phyloP scores from a whole-genome alignment of 2,888 invertebrate species.

The Diloba caeruleocephala region DNA sequence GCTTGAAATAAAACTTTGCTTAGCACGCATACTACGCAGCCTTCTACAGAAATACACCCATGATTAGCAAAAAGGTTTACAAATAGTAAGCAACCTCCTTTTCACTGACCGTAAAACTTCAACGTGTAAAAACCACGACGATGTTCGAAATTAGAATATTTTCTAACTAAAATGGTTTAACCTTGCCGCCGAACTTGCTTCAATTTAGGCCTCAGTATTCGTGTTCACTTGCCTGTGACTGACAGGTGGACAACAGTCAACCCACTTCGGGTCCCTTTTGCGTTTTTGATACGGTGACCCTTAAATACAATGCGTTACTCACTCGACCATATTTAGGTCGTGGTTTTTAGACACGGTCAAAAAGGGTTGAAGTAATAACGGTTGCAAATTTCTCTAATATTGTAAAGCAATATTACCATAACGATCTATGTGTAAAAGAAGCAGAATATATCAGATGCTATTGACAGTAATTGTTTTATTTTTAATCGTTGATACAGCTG shows the following conservation, averaged over 20 bases:
- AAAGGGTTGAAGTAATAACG: neutral
- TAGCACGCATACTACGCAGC: too few relatives aligned
- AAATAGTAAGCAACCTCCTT: constrained; percentile 5
- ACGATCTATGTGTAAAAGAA: too few relatives aligned
- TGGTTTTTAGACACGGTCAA: constrained; percentile 1
- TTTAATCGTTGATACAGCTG: too few relatives aligned
- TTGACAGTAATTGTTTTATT: too few relatives aligned
- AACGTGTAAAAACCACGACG: constrained; percentile 14
- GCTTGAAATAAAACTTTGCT: too few relatives aligned
- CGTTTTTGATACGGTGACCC: constrained; percentile 27
- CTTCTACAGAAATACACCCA: constrained; percentile 5
- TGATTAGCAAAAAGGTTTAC: constrained; percentile 29
- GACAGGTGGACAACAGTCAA: constrained; percentile 27
- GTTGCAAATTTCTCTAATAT: neutral
- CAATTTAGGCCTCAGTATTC: constrained; percentile 22
- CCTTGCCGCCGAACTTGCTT: constrained; percentile 13
- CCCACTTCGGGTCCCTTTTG: constrained; percentile 18
- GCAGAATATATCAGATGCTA: too few relatives aligned
- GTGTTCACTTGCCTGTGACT: constrained; percentile 28
- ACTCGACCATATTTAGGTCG: constrained; percentile 6
- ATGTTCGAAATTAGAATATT: constrained; percentile 8
- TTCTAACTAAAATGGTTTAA: constrained; percentile 12
- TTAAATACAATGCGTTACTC: constrained; percentile 24
- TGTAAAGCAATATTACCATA: constrained; percentile 1
- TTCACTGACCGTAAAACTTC: constrained; percentile 18